Evolutionary conservation across 1,140 invertebrate genomes (phyloP).

Genomic region (Brachionus paranguensis): DNA sequence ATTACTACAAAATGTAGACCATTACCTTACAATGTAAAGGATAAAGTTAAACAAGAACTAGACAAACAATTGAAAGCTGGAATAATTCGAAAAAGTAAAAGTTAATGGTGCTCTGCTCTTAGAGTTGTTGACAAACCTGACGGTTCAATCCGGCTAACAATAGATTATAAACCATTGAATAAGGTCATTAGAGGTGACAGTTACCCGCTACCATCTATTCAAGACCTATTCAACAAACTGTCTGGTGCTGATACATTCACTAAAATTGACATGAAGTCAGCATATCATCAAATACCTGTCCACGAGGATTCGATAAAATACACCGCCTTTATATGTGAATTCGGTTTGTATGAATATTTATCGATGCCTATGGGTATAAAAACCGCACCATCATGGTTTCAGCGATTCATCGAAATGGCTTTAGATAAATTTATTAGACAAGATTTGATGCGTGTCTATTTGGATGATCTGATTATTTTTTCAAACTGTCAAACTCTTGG

Average conservation of each 20-base stretch:
- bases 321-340: neutral
- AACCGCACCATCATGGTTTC: constrained; percentile 38
- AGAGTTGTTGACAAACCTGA: neutral
- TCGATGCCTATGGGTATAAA: constrained; percentile 37
- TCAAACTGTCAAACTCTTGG: neutral
- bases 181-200: neutral
- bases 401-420: constrained; percentile 39
- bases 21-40: neutral
- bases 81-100: neutral
- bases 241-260: neutral
- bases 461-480: neutral
- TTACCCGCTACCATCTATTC: neutral
- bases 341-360: constrained; percentile 40
- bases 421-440: neutral
- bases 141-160: neutral
- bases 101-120: neutral
- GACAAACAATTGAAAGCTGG: neutral
- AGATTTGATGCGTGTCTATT: neutral
- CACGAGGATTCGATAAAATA: neutral
- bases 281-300: neutral
- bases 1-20: neutral
- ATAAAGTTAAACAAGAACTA: neutral
- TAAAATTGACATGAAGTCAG: neutral
- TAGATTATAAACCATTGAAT: constrained; percentile 2
- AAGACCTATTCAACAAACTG: neutral